Conservation (phyloP, 2,113 vertebrate species). For the Alethe diademata region DNA sequence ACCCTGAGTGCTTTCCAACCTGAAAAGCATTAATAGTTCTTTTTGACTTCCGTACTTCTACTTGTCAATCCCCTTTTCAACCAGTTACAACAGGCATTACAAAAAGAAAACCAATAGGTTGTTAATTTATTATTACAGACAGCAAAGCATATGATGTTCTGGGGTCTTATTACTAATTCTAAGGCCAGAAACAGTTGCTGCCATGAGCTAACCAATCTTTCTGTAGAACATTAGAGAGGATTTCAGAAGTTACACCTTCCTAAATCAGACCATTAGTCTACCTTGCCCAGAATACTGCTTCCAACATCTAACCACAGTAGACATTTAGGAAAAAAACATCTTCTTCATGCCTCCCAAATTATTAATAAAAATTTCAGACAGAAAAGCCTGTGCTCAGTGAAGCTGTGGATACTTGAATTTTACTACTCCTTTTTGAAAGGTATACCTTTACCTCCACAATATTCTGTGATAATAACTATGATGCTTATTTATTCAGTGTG, state of each 20-base stretch:
- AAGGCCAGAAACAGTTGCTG: neutral
- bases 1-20: neutral
- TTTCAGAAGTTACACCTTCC: neutral
- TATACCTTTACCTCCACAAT: neutral
- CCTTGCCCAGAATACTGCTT: neutral
- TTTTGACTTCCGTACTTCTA: neutral
- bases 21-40: neutral
- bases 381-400: neutral
- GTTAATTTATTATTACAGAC: neutral
- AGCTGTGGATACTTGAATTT: neutral
- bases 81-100: neutral
- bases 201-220: neutral
- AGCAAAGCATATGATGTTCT: neutral
- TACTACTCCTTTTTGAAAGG: neutral
- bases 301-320: neutral
- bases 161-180: neutral
- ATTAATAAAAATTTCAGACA: neutral
- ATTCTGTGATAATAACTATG: neutral
- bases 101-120: neutral
- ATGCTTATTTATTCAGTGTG: neutral
- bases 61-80: neutral
- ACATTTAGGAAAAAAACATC: neutral
- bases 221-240: neutral
- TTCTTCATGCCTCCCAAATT: neutral
- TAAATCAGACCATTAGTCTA: neutral